A percentile compares a stretch with the other conserved stretches of the same genome.
phyloP scores from a whole-genome alignment of 2,888 invertebrate genomes.

The Scrobipalpa costella region DNA sequence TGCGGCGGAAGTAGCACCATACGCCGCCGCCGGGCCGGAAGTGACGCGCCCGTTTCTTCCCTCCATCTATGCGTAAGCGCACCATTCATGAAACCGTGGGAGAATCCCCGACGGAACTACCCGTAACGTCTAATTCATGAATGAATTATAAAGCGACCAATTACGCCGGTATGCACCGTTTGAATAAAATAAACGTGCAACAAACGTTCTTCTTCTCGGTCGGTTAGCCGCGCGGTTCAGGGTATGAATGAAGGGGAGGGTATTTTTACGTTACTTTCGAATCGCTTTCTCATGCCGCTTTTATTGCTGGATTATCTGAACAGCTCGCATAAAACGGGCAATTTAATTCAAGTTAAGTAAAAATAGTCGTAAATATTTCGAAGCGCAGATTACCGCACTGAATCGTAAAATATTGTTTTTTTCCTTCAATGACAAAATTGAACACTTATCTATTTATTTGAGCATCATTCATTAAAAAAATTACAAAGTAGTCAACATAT shows the following conservation, averaged over 20 bases:
- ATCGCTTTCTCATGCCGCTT: conserved; percentile 54
- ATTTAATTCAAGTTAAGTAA: neutral
- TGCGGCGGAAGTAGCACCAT: conserved; percentile 68
- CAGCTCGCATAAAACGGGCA: neutral
- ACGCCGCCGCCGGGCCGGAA: conserved; percentile 71
- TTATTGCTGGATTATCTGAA: conserved; percentile 38
- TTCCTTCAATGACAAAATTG: too few relatives aligned
- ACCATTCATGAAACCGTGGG: conserved; percentile 71
- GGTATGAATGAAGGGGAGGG: conserved; percentile 57
- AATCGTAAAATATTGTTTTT: neutral
- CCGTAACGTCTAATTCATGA: conserved; percentile 66
- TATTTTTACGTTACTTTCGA: conserved; percentile 54
- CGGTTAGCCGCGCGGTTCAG: conserved; percentile 47
- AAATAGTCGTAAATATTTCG: neutral
- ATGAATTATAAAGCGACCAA: conserved; percentile 64
- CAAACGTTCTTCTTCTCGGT: conserved; percentile 49
- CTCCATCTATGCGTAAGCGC: conserved; percentile 51
- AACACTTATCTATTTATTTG: too few relatives aligned
- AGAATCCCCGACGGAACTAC: conserved; percentile 60
- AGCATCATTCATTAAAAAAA: too few relatives aligned
- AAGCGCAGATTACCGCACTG: neutral
- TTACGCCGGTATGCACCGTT: conserved; percentile 49
- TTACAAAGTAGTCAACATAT: too few relatives aligned
- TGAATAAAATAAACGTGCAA: conserved; percentile 53
- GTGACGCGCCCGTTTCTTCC: conserved; percentile 74